These are phyloP conservation scores for Cactoblastis cactorum DNA, from an alignment of 2,888 invertebrate genomes.

Conservation along the genomic window DNA sequence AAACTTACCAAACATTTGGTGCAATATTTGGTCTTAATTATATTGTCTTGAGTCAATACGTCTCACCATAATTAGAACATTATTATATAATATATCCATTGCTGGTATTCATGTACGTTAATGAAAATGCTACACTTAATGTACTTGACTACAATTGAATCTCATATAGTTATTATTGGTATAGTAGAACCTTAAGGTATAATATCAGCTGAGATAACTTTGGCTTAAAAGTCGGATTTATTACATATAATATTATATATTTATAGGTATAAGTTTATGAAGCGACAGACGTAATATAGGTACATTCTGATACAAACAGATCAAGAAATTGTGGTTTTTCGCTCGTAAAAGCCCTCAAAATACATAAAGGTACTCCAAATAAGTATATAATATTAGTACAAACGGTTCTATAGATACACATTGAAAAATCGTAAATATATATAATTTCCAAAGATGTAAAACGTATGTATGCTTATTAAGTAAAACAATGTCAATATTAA, in stretches of 20 bases:
- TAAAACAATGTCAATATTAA: neutral
- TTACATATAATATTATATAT: slow-evolving; percentile 24
- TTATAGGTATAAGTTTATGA: slow-evolving; percentile 32
- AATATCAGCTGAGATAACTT: slow-evolving; percentile 47
- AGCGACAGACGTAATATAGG: slow-evolving; percentile 28
- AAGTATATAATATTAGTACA: slow-evolving; percentile 16
- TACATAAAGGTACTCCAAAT: too few relatives aligned
- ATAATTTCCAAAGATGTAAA: neutral
- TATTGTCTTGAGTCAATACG: slow-evolving; percentile 63
- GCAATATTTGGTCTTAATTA: slow-evolving; percentile 69
- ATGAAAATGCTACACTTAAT: slow-evolving; percentile 38
- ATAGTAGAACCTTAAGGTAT: slow-evolving; percentile 40
- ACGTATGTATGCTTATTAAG: neutral
- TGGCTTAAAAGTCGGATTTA: slow-evolving; percentile 50
- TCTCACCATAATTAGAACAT: slow-evolving; percentile 39
- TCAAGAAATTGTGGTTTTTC: slow-evolving; percentile 28
- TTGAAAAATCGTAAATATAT: neutral
- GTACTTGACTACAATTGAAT: slow-evolving; percentile 36
- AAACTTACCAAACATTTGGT: slow-evolving; percentile 67
- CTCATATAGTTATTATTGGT: slow-evolving; percentile 31
- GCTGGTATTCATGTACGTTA: slow-evolving; percentile 28
- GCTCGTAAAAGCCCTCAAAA: slow-evolving; percentile 24
- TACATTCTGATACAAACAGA: slow-evolving; percentile 17
- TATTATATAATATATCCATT: slow-evolving; percentile 39
- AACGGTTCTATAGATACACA: slow-evolving; percentile 14